These are phyloP conservation scores for Alligator sinensis DNA, from an alignment of 2,113 vertebrate genomes.

Conservation along the genomic window DNA sequence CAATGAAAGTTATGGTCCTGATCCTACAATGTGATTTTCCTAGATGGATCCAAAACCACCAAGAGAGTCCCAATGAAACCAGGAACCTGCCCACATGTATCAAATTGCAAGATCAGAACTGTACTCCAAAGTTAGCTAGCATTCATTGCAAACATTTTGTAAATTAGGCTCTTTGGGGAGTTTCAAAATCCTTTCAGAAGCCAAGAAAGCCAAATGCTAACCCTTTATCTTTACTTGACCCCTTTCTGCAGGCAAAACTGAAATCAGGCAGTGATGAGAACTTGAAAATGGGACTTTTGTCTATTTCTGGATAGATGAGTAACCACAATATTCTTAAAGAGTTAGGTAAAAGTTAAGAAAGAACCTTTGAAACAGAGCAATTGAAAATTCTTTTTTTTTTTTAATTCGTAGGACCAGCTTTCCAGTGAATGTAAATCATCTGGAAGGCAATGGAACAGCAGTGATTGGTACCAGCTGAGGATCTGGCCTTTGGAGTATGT, in stretches of 20 bases:
- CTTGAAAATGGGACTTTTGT: conserved; percentile 17
- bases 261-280: neutral
- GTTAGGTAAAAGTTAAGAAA: conserved; percentile 27
- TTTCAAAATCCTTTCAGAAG: conserved; percentile 20
- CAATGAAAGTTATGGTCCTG: neutral
- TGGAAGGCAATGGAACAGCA: conserved; percentile 43
- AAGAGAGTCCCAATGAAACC: neutral
- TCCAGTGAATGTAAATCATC: conserved; percentile 53
- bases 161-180: neutral
- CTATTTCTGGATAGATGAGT: conserved; percentile 33
- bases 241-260: neutral
- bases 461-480: neutral
- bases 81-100: neutral
- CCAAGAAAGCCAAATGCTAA: neutral
- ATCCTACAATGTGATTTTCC: conserved; percentile 1
- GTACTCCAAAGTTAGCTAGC: neutral
- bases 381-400: conserved; percentile 52
- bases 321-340: neutral
- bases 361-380: conserved; percentile 44
- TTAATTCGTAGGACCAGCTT: conserved; percentile 56
- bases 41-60: neutral
- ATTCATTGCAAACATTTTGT: conserved; percentile 15
- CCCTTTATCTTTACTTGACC: neutral
- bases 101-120: neutral
- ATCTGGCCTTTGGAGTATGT: conserved; percentile 48